A percentile compares a stretch with the other conserved stretches of the same genome.
phyloP scores from a whole-genome alignment of 1,140 invertebrate genomes.

The Psilanteris sp. region DNA sequence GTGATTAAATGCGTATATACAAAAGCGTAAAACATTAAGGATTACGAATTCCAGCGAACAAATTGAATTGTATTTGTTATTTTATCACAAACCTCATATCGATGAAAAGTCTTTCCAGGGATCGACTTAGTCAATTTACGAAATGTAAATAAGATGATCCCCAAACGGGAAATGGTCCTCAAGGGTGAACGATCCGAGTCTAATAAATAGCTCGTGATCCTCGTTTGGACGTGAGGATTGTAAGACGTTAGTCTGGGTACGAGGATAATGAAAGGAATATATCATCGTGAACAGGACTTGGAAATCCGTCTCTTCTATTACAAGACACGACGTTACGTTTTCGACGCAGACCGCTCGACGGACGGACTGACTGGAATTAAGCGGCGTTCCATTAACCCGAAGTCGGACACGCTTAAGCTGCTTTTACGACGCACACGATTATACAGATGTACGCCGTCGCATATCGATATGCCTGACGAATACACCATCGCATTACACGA shows the following conservation, averaged over 20 bases:
- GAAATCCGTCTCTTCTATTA: constrained; percentile 74
- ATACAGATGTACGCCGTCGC: constrained; percentile 17
- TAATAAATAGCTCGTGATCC: constrained; percentile 45
- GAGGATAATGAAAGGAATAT: constrained; percentile 74
- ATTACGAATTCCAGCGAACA: no score
- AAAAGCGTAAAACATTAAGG: no score
- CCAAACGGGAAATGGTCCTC: constrained; percentile 19
- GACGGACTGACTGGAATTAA: constrained; percentile 65
- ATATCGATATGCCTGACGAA: constrained; percentile 37
- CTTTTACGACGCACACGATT: constrained; percentile 49
- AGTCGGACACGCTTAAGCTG: constrained; percentile 62
- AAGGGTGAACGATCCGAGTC: constrained; percentile 15
- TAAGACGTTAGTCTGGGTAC: constrained; percentile 59
- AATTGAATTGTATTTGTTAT: no score
- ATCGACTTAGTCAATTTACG: constrained; percentile 31
- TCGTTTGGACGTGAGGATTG: constrained; percentile 25
- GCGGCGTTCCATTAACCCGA: constrained; percentile 69
- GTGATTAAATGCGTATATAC: no score
- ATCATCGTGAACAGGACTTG: constrained; percentile 68
- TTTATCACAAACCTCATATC: constrained; percentile 8
- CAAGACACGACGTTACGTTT: constrained; percentile 72
- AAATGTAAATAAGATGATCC: constrained; percentile 53
- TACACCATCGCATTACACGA: constrained; percentile 14
- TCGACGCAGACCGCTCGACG: constrained; percentile 38
- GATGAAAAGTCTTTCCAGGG: not conserved